phyloP scores from a whole-genome alignment of 2,888 invertebrate species.

The Myathropa florea region DNA sequence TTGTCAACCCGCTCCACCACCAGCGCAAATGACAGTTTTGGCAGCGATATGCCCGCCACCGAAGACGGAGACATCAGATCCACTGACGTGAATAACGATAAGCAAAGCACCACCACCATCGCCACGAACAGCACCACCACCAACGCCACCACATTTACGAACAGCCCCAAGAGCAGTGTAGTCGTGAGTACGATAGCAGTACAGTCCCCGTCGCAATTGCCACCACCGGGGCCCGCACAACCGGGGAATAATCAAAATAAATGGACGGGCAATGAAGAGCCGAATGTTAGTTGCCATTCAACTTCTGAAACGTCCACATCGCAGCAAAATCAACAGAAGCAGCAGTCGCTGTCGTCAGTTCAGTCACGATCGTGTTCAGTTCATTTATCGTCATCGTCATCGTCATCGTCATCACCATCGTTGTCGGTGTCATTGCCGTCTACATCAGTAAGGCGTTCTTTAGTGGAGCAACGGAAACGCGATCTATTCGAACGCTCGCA shows the following conservation, averaged over 20 bases:
- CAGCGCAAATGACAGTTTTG: constrained; percentile 36
- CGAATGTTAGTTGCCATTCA: constrained; percentile 72
- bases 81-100: constrained; percentile 62
- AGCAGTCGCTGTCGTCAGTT: background rate
- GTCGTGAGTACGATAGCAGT: constrained; percentile 24
- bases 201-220: constrained; percentile 33
- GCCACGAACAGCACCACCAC: background rate
- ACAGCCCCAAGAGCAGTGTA: background rate
- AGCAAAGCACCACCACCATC: constrained; percentile 28
- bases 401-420: background rate
- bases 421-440: constrained; percentile 27
- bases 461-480: constrained; percentile 50
- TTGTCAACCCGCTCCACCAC: constrained; percentile 32
- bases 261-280: constrained; percentile 63
- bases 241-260: constrained; percentile 71
- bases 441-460: constrained; percentile 9
- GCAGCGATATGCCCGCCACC: constrained; percentile 14
- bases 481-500: constrained; percentile 52
- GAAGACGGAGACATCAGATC: background rate
- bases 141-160: background rate
- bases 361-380: constrained; percentile 29
- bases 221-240: constrained; percentile 4
- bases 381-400: background rate
- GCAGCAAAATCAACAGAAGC: background rate
- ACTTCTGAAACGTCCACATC: constrained; percentile 72